These are phyloP conservation scores for Pygocentrus nattereri DNA, from an alignment of 2,797 vertebrate species.

Conservation along the genomic window DNA sequence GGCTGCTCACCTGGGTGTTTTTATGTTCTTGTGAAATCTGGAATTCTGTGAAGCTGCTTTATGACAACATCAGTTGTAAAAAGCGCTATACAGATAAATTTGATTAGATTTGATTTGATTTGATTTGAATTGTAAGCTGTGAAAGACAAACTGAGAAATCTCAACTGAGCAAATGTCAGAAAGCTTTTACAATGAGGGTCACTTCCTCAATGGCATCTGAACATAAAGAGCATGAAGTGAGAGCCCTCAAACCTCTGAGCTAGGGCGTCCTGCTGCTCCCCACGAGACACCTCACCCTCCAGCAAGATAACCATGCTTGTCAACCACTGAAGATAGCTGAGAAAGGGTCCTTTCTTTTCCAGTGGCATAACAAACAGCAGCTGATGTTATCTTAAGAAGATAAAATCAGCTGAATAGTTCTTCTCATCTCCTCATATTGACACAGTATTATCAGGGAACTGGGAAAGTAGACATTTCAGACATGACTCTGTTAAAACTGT, in stretches of 20 bases:
- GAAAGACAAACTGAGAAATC: no score
- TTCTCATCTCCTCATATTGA: conserved; percentile 23
- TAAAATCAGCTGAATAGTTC: conserved; percentile 40
- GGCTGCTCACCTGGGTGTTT: no score
- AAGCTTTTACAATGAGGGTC: not conserved
- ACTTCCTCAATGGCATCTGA: not conserved
- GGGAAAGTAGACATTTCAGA: not conserved
- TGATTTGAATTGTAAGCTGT: no score
- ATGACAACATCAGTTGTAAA: no score
- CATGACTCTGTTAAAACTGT: not conserved
- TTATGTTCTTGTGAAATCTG: no score
- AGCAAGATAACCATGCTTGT: conserved; percentile 67
- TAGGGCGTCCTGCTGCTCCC: not conserved
- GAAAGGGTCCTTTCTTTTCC: conserved; percentile 59
- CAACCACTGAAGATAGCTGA: conserved; percentile 67
- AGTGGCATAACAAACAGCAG: conserved; percentile 66
- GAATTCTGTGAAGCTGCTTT: no score
- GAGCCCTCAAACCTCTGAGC: not conserved
- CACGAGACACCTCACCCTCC: not conserved
- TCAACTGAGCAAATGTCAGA: no score
- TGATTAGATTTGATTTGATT: no score
- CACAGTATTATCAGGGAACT: not conserved
- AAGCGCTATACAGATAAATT: no score
- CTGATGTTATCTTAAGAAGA: conserved; percentile 60
- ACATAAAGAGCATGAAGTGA: not conserved